Evolutionary conservation across 2,797 vertebrate species (phyloP), one percentile per base, ranked within the genome.

Genomic region (Ataeniobius toweri): DNA sequence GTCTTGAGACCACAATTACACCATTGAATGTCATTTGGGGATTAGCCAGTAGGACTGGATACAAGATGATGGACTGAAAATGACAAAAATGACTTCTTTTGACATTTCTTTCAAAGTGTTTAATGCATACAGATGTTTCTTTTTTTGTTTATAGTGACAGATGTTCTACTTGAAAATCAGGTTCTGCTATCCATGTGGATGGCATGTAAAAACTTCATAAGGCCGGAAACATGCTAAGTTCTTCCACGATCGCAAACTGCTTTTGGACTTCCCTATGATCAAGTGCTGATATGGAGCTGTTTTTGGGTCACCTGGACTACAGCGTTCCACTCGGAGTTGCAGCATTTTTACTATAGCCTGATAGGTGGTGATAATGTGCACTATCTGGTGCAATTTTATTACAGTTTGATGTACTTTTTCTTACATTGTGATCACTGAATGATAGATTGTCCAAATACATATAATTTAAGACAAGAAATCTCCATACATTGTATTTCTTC

Each of bases 1-100:
- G 82, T 79, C 86, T 85, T 7, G 55, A 79, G 79, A 87, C 79
- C 74, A 84, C 75, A 81, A 88, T 83, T 68, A 86, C 63, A 20
- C 79, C 73, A 77, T 46, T 80, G 73, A 81, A 71, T 41, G 71
- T 82, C 79, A 84, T 24, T 44, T 68, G 86, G 9, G 36, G 76
- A 36, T 63, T 71, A 59, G 65, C 84, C 41, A n/a, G 44, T 18
- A 14, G 16, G 67, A 48, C 67, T 0, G 24, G 24, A 48, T 26
- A 14, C 24, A 48, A 46, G 39, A 69, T n/a, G 41, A 46, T n/a
- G 67, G 24, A n/a, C 41, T 26, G n/a, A 44, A 61, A 39, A 65
- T 39, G 8, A 20, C 61, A 39, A 36, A 51, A 67, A 67, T 2
- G 4, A 39, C 20, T 39, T 41, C 24, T 41, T 31, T 67, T 8